Evolutionary conservation across 2,113 vertebrate species (phyloP), one percentile per base, ranked within the genome.

Genomic region (Gopherus evgoodei): DNA sequence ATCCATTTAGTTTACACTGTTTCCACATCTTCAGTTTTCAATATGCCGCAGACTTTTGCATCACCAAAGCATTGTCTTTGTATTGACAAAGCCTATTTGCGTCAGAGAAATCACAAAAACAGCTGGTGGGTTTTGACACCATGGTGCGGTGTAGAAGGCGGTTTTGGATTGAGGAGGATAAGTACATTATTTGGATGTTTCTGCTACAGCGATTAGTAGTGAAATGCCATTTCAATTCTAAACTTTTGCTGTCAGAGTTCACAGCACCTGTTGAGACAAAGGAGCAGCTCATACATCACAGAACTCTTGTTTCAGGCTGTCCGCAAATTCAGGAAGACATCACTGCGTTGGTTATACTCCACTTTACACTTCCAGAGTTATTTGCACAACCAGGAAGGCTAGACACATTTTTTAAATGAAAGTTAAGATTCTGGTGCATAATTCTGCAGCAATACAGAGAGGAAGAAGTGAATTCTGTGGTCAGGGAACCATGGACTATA

Each of bases 311-410:
- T 69, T 49, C 89, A 90, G 65, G 57, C 54, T 91, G 90, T 49
- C 78, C 3, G 25, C 0, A 1, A 0, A 3, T 53, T 62, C 11
- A 0, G 0, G 1, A 1, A 3, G 81, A 1, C 11, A 84, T 42
- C 14, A 81, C 24, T 6, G 76, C 24, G 29, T 0, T 31, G 29
- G 12, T 62, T 31, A 62, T 14, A 62, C 59, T 62, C 59, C 59
- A 16, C 29, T 62, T 62, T 62, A 62, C 29, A 62, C 6, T 62
- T 62, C 14, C 59, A 62, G 29, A 31, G 59, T 62, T 31, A 31
- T 31, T 31, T 62, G 31, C 69, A 11, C 1, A 2, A 29, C 3
- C 0, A 0, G 2, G 8, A 87, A 11, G 8, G 80, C 65, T 35
- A 90, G 79, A 88, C 59, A 8, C 3, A 31, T 14, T 62, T 87